Evolutionary conservation across 2,113 vertebrate genomes (phyloP), one percentile per base, ranked within the genome.

Genomic region (Taurulus bubalis): DNA sequence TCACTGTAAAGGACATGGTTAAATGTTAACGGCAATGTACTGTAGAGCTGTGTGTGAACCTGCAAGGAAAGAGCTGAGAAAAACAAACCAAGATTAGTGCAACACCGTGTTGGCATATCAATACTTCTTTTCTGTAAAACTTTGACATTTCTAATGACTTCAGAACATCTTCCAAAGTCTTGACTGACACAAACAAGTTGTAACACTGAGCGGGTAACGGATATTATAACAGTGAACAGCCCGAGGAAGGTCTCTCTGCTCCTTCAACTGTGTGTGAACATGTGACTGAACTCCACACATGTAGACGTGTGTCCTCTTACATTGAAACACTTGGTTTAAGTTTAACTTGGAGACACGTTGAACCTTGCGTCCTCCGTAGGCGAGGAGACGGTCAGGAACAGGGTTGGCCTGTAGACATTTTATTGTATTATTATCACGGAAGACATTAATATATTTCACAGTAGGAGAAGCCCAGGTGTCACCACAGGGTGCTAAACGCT

Each of bases 1-100:
- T 77, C 67, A 62, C 26, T 6, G 15, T 68, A 56, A 71, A 77
- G 20, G 32, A 60, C 28, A 40, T 67, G 66, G 55, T 79, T 20
- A 49, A 2, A 0, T 63, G 45, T 83, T 51, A 22, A 16, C 3
- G 0, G 47, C 32, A 6, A 45, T 16, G 15, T 15, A 36, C 36
- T 32, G 30, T 45, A 20, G 3, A 30, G 20, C 26, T 45, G 7
- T 10, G 6, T 42, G 49, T 55, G n/a, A 12, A 9, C 40, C 34
- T 71, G 34, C 3, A 8, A 71, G n/a, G 15, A 26, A 16, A 18
- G 34, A 24, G 12, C 6, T 38, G 5, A 71, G 32, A 1, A 55
- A 38, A 55, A 34, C 3, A 71, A 28, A 59, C 36, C 7, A 22
- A 49, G 11, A 49, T 20, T 10, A 49, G 10, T 18, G 7, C 7